These are phyloP conservation scores for Bombus huntii DNA, from an alignment of 1,140 invertebrate genomes.

Conservation along the genomic window DNA sequence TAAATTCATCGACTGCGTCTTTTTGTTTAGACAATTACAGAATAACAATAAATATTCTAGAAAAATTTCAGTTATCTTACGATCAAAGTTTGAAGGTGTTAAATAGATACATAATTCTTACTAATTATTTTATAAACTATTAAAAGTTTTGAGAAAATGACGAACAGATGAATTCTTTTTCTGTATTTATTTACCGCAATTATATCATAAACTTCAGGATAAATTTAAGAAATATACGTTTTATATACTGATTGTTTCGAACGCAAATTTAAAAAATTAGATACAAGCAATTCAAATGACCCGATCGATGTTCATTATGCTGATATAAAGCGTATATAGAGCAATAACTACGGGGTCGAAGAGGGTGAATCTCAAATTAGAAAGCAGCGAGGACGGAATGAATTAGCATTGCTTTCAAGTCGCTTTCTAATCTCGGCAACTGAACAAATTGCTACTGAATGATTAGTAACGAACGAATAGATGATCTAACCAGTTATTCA, in stretches of 20 bases:
- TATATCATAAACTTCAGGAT: no score
- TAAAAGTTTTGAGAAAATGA: no score
- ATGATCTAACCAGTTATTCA: conserved; percentile 52
- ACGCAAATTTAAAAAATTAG: conserved; percentile 40
- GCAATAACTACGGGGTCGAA: conserved; percentile 58
- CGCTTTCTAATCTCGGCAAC: conserved; percentile 76
- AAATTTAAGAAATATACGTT: no score
- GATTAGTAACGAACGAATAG: conserved; percentile 70
- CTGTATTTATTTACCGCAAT: no score
- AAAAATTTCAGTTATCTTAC: no score
- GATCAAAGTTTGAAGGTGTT: no score
- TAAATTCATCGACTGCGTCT: no score
- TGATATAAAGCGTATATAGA: conserved; percentile 66
- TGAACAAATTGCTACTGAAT: conserved; percentile 74
- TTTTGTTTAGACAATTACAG: no score
- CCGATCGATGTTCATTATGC: conserved; percentile 53
- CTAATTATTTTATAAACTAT: no score
- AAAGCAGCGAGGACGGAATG: conserved; percentile 57
- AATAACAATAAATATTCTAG: no score
- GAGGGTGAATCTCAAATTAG: conserved; percentile 71
- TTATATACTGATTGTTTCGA: background rate
- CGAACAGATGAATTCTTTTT: no score
- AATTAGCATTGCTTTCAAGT: conserved; percentile 79
- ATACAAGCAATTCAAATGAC: background rate
- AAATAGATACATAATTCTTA: no score